phyloP scores from a whole-genome alignment of 2,888 invertebrate genomes.

The Hecatera dysodea region DNA sequence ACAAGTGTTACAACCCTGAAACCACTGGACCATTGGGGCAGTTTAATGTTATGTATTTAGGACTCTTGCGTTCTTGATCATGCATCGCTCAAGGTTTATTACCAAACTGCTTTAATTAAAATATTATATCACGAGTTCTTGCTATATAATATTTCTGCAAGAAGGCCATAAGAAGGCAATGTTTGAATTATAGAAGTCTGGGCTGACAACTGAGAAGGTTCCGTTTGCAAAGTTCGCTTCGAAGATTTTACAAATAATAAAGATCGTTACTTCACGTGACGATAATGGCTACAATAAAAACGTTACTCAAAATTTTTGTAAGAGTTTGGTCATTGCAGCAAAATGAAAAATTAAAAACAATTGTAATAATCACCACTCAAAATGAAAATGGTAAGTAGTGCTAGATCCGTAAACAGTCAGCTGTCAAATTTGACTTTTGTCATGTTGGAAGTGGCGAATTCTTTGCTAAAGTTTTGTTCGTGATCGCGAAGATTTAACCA shows the following conservation, averaged over 20 bases:
- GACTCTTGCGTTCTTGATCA: slow-evolving; percentile 11
- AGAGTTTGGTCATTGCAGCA: no score
- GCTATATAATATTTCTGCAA: neutral
- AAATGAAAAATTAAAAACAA: neutral
- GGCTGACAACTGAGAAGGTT: slow-evolving; percentile 13
- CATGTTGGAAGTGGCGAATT: slow-evolving; percentile 88
- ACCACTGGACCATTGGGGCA: neutral
- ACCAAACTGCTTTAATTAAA: slow-evolving; percentile 16
- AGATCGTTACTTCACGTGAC: neutral
- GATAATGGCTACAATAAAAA: neutral
- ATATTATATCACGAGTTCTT: slow-evolving; percentile 13
- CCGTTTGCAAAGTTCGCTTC: slow-evolving; percentile 32
- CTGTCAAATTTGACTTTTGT: slow-evolving; percentile 88
- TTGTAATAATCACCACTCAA: neutral
- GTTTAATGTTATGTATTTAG: slow-evolving; percentile 13
- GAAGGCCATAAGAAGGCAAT: neutral
- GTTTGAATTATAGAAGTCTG: neutral
- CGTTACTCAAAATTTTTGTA: no score
- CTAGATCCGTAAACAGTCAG: slow-evolving; percentile 43
- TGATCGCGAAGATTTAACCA: slow-evolving; percentile 75
- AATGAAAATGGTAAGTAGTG: neutral
- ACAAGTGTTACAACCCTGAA: neutral
- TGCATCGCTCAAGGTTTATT: neutral
- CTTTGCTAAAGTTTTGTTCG: slow-evolving; percentile 80
- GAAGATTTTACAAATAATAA: neutral